These are phyloP conservation scores for Harpegnathos saltator DNA, from an alignment of 1,140 invertebrate species.

Conservation along the genomic window DNA sequence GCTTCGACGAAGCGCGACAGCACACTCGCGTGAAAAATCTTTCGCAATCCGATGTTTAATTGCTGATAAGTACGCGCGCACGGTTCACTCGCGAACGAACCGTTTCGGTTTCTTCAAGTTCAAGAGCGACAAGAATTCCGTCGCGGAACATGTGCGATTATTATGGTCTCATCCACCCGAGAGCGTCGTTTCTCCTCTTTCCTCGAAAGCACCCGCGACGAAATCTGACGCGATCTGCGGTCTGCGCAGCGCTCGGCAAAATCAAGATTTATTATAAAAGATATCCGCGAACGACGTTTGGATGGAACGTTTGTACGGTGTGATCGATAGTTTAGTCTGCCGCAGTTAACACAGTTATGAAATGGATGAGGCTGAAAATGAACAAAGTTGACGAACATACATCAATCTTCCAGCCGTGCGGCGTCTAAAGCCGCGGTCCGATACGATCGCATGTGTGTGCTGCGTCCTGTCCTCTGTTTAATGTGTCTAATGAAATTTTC, in stretches of 20 bases:
- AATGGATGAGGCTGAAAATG: background rate
- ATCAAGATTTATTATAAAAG: constrained; percentile 28
- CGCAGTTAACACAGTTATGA: background rate
- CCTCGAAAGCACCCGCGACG: constrained; percentile 14
- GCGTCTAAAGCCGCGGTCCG: background rate
- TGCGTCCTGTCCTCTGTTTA: background rate
- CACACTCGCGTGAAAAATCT: constrained; percentile 50
- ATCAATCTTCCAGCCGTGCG: background rate
- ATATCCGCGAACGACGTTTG: background rate
- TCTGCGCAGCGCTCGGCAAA: too few species aligned
- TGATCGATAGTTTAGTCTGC: background rate
- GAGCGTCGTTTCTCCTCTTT: constrained; percentile 26
- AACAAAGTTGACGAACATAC: constrained; percentile 10
- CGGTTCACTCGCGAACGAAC: constrained; percentile 7
- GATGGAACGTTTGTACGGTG: background rate
- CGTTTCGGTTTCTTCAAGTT: background rate
- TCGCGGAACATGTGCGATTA: constrained; percentile 17
- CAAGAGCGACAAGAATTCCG: background rate
- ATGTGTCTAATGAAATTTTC: constrained; percentile 13
- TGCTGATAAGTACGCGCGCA: constrained; percentile 30
- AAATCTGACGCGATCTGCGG: constrained; percentile 40
- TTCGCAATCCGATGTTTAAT: constrained; percentile 26
- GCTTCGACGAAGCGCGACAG: constrained; percentile 23
- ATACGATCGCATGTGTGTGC: background rate
- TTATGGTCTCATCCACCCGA: constrained; percentile 28